Percentiles rank a stretch among this genome's conserved stretches.
Evolutionary conservation across 2,888 invertebrate genomes (phyloP).

Genomic region (Pherbina coryleti): DNA sequence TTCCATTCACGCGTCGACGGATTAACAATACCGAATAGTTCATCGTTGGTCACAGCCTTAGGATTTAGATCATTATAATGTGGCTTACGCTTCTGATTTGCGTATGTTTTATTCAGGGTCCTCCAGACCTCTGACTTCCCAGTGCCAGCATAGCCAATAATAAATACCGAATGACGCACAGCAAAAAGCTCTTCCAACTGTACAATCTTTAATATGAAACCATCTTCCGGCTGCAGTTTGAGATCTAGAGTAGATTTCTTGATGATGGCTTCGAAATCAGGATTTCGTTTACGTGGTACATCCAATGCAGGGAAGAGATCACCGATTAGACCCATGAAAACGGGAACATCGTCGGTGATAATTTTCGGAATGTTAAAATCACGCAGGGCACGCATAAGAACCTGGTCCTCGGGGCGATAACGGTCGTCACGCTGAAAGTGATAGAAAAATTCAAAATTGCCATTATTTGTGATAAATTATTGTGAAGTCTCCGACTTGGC

Average conservation of each 20-base stretch:
- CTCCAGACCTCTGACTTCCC: slow-evolving; percentile 96
- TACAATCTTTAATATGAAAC: slow-evolving; percentile 88
- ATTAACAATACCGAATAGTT: slow-evolving; percentile 94
- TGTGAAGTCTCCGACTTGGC: too few species aligned
- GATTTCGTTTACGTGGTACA: slow-evolving; percentile 88
- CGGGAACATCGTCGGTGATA: slow-evolving; percentile 89
- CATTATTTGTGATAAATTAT: too few species aligned
- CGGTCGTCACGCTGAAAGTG: slow-evolving; percentile 76
- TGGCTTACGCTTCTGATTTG: slow-evolving; percentile 85
- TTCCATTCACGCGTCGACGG: slow-evolving; percentile 95
- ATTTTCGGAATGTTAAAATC: slow-evolving; percentile 97
- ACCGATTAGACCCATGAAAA: slow-evolving; percentile 94
- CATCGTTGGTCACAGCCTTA: slow-evolving; percentile 95
- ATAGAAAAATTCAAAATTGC: neutral
- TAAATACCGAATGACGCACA: slow-evolving; percentile 94
- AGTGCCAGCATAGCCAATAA: slow-evolving; percentile 87
- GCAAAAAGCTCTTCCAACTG: slow-evolving; percentile 93
- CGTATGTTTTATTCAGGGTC: slow-evolving; percentile 85
- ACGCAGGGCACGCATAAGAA: slow-evolving; percentile 91
- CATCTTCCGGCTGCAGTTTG: slow-evolving; percentile 90
- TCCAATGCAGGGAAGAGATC: slow-evolving; percentile 93
- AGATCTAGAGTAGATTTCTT: slow-evolving; percentile 83
- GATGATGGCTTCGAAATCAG: slow-evolving; percentile 86
- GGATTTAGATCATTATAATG: slow-evolving; percentile 92
- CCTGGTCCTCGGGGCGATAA: slow-evolving; percentile 88